Base-by-base conservation (phyloP, 2,888 invertebrate genomes). In the Agonopterix subpropinquella region DNA sequence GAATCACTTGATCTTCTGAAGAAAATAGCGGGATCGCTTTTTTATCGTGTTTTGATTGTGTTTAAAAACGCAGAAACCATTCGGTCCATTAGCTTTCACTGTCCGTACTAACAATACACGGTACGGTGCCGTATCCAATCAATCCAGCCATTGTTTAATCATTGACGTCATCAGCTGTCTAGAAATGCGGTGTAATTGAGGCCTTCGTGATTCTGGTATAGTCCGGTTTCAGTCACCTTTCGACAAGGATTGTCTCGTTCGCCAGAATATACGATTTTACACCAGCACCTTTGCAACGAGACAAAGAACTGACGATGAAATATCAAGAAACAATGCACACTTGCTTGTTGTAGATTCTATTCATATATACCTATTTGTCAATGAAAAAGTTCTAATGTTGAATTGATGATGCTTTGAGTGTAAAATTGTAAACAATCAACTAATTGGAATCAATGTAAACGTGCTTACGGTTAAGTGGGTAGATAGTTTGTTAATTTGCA, bases 141-240 rank as follows among this genome's bases (percentile, higher is more conserved):
- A 74, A 73, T 72, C 62, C 58, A 61, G 28, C 71, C 59, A 75
- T 80, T 79, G 80, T 79, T 77, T 72, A 65, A 62, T 62, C 28
- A 11, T 59, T 75, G 76, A 74, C 77, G 77, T 78, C 75, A 74
- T 55, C 57, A 53, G 4, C 9, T n/a, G n/a, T 39, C 10, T 39
- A n/a, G n/a, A n/a, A n/a, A n/a, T n/a, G 10, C 9, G 39, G 39
- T n/a, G n/a, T 39, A n/a, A 39, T n/a, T 48, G 57, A 62, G 67
- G 56, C 67, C 65, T 66, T 68, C 62, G 56, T 58, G 58, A 58
- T 58, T 62, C 59, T 57, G 52, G 28, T 28, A 28, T 28, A 28
- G 64, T 48, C 53, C 56, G 55, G 56, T 58, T 53, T 62, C 69
- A 63, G 61, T 67, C 66, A 65, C 65, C 62, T 65, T 67, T 65